Evolutionary conservation across 2,113 vertebrate species (phyloP), one percentile per base, ranked within the genome.

Genomic region (Campylomormyrus tamandua): DNA sequence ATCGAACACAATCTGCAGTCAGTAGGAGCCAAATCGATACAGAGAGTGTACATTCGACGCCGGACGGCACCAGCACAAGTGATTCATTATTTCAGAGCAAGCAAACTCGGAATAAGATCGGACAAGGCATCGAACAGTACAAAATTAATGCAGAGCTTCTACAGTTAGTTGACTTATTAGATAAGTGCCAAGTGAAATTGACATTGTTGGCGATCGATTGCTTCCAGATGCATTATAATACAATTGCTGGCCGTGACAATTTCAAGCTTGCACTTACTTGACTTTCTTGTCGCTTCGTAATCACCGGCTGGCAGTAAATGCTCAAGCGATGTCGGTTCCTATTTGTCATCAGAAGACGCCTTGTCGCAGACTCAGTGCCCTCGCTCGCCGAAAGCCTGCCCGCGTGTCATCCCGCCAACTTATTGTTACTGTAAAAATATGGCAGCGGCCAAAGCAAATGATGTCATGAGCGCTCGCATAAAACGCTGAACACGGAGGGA

Each of bases 311-410:
- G 89, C 52, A 91, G 91, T 93, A 49, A 89, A 88, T 31, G 91
- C 87, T 92, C 49, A 62, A 50, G 46, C 77, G 52, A 24, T 58
- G 87, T 0, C 80, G 90, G 89, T 85, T 45, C 66, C 89, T 90
- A 91, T 74, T 91, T 91, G 77, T 92, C 94, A 94, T 94, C 91
- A 92, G 93, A 90, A 5, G 53, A 88, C 0, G 88, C 35, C 13
- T 19, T 19, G 27, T 70, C 62, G 89, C 85, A 19, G 70, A 11
- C 62, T 53, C 87, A 89, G 27, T 62, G 46, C 66, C 62, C 62
- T 77, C n/a, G 74, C 49, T 83, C 49, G 88, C 27, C 15, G 87
- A 21, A 50, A 83, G 90, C 92, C 89, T 91, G 49, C 86, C 58
- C n/a, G 21, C 1, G 31, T 46, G 89, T 92, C 90, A 93, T 92